Evolutionary conservation across 2,888 invertebrate genomes (phyloP).

Genomic region (Ethmia dodecea): DNA sequence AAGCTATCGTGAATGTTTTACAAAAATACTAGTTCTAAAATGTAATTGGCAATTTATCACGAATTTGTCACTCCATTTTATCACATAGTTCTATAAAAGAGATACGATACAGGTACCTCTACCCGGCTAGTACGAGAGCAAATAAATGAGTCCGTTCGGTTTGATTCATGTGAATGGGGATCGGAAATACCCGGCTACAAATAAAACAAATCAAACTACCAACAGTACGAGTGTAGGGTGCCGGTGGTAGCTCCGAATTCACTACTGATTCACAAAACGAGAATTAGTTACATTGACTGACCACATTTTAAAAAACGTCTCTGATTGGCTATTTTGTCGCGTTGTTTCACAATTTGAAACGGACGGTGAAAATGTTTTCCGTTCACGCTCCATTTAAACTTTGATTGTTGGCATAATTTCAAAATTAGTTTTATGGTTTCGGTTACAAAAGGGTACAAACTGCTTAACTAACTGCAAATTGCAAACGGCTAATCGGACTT

Average conservation of each 20-base stretch:
- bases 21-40: too few species aligned
- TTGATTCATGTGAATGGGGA: constrained; percentile 73
- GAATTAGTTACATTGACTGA: neutral
- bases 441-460: neutral
- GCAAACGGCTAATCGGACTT: too few species aligned
- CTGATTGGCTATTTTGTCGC: constrained; percentile 14
- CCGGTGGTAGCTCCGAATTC: constrained; percentile 27
- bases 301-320: constrained; percentile 1
- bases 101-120: constrained; percentile 1
- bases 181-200: constrained; percentile 59
- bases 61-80: constrained; percentile 25
- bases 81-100: constrained; percentile 9
- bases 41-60: neutral
- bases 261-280: constrained; percentile 16
- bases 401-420: constrained; percentile 25
- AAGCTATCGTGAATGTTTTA: too few species aligned
- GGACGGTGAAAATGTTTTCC: constrained; percentile 6
- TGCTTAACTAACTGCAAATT: neutral
- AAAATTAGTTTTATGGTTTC: constrained; percentile 20
- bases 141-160: constrained; percentile 71
- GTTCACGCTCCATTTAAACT: constrained; percentile 18
- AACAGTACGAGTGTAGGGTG: constrained; percentile 30
- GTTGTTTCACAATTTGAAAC: constrained; percentile 17
- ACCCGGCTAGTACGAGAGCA: constrained; percentile 38
- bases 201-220: constrained; percentile 61